Percentiles rank a stretch among this genome's conserved stretches.
These are phyloP conservation scores for Cyphomyrus discorhynchus DNA, from an alignment of 2,113 vertebrate species.

Conservation along the genomic window DNA sequence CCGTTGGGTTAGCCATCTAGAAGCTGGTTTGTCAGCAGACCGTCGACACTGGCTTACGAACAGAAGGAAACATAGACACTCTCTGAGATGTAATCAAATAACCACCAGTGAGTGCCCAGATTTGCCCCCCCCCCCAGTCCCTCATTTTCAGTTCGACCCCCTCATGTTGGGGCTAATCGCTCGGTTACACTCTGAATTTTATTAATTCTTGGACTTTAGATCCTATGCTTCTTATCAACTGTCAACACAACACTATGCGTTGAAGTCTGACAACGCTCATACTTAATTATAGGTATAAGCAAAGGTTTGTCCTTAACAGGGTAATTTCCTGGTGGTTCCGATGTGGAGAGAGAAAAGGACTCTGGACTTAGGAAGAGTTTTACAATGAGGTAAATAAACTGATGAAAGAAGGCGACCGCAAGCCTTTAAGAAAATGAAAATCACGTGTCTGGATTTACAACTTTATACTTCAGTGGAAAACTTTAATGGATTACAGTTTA, in stretches of 20 bases:
- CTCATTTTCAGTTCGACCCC: background rate
- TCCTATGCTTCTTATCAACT: background rate
- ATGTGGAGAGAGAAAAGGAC: background rate
- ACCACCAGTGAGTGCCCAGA: background rate
- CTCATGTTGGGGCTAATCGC: background rate
- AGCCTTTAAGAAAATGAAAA: background rate
- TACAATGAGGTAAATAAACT: conserved; percentile 25
- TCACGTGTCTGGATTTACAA: background rate
- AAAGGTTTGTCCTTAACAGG: conserved; percentile 37
- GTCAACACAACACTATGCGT: conserved; percentile 8
- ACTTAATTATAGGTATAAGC: conserved; percentile 31
- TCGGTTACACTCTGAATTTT: background rate
- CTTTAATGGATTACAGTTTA: background rate
- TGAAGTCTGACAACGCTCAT: background rate
- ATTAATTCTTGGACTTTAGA: conserved; percentile 14
- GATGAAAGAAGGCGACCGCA: background rate
- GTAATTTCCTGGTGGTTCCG: conserved; percentile 35
- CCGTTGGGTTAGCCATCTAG: background rate
- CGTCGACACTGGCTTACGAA: background rate
- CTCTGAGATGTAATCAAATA: background rate
- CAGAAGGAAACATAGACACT: background rate
- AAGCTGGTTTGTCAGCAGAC: background rate
- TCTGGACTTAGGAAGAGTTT: conserved; percentile 31
- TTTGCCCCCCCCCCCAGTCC: background rate
- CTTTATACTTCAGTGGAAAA: background rate